These are phyloP conservation scores for Pelagia noctiluca DNA, from an alignment of 30 jellyfish, hydroid and myxozoan species.

Conservation along the genomic window DNA sequence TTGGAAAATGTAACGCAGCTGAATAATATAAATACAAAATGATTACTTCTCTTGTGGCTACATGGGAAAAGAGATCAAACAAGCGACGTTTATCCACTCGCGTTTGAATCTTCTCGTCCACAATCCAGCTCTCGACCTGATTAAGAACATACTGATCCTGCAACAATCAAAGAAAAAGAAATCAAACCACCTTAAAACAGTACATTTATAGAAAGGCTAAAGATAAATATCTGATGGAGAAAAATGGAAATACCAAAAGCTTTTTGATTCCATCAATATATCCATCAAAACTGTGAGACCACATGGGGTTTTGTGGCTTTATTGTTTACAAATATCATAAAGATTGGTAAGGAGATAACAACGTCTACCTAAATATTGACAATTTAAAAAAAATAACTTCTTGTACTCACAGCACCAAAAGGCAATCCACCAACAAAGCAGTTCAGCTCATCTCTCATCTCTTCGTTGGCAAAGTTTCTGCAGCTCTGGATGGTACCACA, in stretches of 20 bases:
- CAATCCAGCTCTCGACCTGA: background rate
- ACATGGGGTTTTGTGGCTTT: background rate
- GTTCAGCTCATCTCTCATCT: background rate
- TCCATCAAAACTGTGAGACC: background rate
- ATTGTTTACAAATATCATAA: no score
- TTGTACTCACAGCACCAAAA: background rate
- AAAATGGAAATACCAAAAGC: background rate
- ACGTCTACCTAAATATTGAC: background rate
- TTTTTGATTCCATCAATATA: background rate
- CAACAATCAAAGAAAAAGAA: no score
- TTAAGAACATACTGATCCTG: background rate
- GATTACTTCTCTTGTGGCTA: background rate
- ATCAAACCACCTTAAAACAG: no score
- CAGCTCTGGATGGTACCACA: background rate
- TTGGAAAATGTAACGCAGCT: no score
- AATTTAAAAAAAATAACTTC: background rate
- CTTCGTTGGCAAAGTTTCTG: background rate
- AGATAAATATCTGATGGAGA: background rate
- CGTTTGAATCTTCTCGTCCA: background rate
- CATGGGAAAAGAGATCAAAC: background rate
- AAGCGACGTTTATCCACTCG: background rate
- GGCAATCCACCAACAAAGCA: slow-evolving; percentile 4
- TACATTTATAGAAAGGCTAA: background rate
- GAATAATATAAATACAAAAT: no score
- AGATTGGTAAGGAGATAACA: background rate